phyloP scores from a whole-genome alignment of 2,113 vertebrate genomes.

The Vimba vimba region DNA sequence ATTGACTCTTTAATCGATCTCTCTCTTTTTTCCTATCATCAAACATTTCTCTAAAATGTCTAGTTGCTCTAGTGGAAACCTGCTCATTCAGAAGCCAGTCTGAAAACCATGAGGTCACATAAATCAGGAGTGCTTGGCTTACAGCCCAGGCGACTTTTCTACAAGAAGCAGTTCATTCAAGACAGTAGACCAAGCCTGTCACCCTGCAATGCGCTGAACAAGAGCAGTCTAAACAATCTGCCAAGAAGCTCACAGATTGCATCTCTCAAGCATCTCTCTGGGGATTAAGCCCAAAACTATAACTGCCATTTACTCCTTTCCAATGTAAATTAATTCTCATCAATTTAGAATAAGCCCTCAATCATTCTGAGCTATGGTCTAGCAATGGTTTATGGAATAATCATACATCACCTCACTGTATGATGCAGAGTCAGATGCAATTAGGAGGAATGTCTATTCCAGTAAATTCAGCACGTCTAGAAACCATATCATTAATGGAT shows the following conservation, averaged over 20 bases:
- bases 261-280: conserved; percentile 5
- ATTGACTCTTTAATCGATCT: neutral
- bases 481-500: conserved; percentile 3
- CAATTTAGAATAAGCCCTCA: conserved; percentile 20
- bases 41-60: neutral
- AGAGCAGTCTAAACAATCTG: conserved; percentile 44
- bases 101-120: conserved; percentile 14
- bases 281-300: conserved; percentile 20
- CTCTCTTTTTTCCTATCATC: neutral
- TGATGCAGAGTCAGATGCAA: conserved; percentile 6
- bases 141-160: conserved; percentile 55
- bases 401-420: conserved; percentile 14
- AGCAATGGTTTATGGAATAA: neutral
- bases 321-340: conserved; percentile 34
- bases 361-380: conserved; percentile 16
- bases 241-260: neutral
- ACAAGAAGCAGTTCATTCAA: conserved; percentile 55
- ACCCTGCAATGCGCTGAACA: conserved; percentile 46
- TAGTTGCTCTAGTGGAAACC: neutral
- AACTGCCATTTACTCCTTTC: conserved; percentile 29
- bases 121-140: conserved; percentile 19
- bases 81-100: neutral
- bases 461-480: neutral
- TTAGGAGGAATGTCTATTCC: neutral
- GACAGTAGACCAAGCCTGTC: conserved; percentile 49